Evolutionary conservation across 2,797 vertebrate species (phyloP).

Genomic region (Esox masquinongy): DNA sequence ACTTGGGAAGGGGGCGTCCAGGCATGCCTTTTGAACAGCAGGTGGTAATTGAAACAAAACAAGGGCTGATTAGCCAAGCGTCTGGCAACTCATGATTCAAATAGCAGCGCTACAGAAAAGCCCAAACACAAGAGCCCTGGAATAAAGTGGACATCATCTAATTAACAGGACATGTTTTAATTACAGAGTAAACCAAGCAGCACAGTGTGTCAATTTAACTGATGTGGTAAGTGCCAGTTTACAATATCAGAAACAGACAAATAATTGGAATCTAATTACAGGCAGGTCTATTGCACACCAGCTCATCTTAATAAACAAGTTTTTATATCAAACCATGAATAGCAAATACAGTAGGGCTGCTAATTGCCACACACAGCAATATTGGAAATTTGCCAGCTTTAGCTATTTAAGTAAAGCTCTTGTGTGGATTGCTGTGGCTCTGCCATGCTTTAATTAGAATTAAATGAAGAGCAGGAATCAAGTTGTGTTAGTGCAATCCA

Average conservation of each 20-base stretch:
- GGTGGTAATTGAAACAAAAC: slow-evolving; percentile 99
- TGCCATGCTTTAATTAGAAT: slow-evolving; percentile 92
- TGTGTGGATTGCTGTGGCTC: slow-evolving; percentile 91
- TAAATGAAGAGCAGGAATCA: slow-evolving; percentile 89
- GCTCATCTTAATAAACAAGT: slow-evolving; percentile 99
- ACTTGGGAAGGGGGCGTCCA: no score
- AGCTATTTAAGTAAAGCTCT: slow-evolving; percentile 93
- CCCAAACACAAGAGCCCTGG: slow-evolving; percentile 98
- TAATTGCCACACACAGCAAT: slow-evolving; percentile 94
- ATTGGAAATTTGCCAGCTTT: slow-evolving; percentile 97
- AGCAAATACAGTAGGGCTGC: slow-evolving; percentile 95
- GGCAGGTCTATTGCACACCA: slow-evolving; percentile 98
- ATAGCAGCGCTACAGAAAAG: slow-evolving; percentile 85
- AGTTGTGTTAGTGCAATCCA: slow-evolving; percentile 87
- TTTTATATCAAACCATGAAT: slow-evolving; percentile 98
- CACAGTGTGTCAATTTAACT: slow-evolving; percentile 99
- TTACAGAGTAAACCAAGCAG: slow-evolving; percentile 99
- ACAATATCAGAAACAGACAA: slow-evolving; percentile 99
- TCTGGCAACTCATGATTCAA: slow-evolving; percentile 99
- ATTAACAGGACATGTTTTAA: slow-evolving; percentile 99
- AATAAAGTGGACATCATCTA: slow-evolving; percentile 99
- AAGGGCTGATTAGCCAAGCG: slow-evolving; percentile 99
- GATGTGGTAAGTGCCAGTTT: slow-evolving; percentile 99
- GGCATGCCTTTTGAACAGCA: slow-evolving; percentile 57
- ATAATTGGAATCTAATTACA: slow-evolving; percentile 99